These are phyloP conservation scores for Corapipo altera DNA, from an alignment of 2,113 vertebrate genomes.

Conservation along the genomic window DNA sequence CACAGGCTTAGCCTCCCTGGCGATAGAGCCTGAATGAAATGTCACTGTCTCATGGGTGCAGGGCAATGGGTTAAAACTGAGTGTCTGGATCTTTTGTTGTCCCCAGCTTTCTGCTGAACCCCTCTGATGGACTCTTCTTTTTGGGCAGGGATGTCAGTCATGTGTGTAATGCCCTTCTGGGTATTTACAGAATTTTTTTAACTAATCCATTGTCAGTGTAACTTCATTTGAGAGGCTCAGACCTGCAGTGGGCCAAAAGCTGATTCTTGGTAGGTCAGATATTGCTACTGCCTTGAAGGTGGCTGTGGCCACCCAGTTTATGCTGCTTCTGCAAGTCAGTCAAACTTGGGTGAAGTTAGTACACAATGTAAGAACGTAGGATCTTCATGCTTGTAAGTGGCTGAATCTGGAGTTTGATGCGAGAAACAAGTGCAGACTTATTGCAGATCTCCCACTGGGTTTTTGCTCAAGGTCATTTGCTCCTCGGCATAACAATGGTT, in stretches of 20 bases:
- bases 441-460: not conserved
- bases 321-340: not conserved
- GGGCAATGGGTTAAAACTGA: not conserved
- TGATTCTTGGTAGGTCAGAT: not conserved
- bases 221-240: not conserved
- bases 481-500: not conserved
- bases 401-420: not conserved
- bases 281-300: not conserved
- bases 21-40: not conserved
- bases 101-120: not conserved
- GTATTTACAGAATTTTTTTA: not conserved
- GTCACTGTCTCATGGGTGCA: not conserved
- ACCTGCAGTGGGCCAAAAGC: not conserved
- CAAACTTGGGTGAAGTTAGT: not conserved
- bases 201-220: not conserved
- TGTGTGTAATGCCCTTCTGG: not conserved
- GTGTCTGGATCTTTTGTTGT: not conserved
- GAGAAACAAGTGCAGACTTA: not conserved
- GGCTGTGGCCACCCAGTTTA: not conserved
- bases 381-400: not conserved
- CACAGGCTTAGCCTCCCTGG: not conserved
- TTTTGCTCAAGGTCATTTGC: not conserved
- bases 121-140: not conserved
- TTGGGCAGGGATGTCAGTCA: fast-evolving
- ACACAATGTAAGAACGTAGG: not conserved